Evolutionary conservation across 2,888 invertebrate species (phyloP).

Genomic region (Uropetala carovei): DNA sequence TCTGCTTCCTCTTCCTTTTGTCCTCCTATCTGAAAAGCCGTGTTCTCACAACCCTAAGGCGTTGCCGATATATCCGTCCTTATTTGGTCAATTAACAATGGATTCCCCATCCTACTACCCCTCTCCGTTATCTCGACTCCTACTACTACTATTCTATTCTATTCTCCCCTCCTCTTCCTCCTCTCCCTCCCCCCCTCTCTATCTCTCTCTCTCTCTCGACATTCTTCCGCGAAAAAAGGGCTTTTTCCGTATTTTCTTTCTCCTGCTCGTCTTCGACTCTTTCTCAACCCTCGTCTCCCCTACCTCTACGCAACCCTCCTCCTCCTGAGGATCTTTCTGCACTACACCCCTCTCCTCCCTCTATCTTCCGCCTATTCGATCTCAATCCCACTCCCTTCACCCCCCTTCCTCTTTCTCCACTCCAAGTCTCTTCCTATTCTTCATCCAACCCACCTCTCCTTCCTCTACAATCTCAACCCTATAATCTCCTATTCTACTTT

Average conservation of each 20-base stretch:
- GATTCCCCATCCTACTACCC: not conserved
- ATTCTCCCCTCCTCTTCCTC: not conserved
- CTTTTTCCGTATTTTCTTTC: not conserved
- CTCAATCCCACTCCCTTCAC: not conserved
- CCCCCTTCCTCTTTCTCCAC: not conserved
- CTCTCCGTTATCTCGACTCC: not conserved
- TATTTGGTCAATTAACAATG: conserved; percentile 35
- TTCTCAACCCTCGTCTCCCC: not conserved
- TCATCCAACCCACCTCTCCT: not conserved
- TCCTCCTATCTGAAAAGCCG: not conserved
- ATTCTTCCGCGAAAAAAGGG: no score
- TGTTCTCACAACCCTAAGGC: not conserved
- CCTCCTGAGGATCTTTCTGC: no score
- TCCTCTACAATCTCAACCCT: not conserved
- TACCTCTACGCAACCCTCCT: not conserved
- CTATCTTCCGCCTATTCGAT: not conserved
- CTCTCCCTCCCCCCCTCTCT: not conserved
- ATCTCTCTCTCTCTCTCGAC: not conserved
- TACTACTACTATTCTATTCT: not conserved
- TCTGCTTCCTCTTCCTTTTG: not conserved
- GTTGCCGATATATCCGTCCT: not conserved
- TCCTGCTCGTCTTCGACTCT: not conserved
- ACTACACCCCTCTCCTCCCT: not conserved
- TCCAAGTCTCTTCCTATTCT: not conserved
- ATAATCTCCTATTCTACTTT: not conserved